A percentile compares a stretch with the other conserved stretches of the same genome.
phyloP scores from a whole-genome alignment of 1,140 invertebrate species.

The Heliothis subflexa region DNA sequence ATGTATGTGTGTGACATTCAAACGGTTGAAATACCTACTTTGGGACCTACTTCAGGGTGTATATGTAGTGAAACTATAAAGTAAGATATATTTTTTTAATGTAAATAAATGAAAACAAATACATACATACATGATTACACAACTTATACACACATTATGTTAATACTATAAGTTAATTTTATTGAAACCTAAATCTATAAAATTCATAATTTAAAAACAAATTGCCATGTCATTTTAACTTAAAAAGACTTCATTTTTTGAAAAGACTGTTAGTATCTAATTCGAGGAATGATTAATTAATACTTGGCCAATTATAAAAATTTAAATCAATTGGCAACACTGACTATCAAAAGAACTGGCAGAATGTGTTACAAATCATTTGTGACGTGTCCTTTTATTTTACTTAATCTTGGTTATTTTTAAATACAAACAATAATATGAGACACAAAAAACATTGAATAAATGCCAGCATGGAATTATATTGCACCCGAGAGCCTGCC shows the following conservation, averaged over 20 bases:
- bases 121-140: constrained; percentile 62
- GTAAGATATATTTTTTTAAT: constrained; percentile 30
- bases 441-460: not conserved
- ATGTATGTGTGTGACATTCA: not conserved
- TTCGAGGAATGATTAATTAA: constrained; percentile 59
- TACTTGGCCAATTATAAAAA: constrained; percentile 52
- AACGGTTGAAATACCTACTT: not conserved
- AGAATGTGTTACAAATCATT: not conserved
- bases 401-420: not conserved
- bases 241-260: constrained; percentile 57
- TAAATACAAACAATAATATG: not conserved
- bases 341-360: not conserved
- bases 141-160: constrained; percentile 53
- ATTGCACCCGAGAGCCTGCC: not conserved
- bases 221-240: constrained; percentile 39
- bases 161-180: constrained; percentile 50
- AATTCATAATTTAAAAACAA: constrained; percentile 59
- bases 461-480: constrained; percentile 15
- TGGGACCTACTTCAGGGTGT: too few species aligned
- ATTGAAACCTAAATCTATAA: constrained; percentile 44
- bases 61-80: constrained; percentile 31
- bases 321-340: constrained; percentile 35
- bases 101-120: constrained; percentile 66
- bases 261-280: constrained; percentile 37
- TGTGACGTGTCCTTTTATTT: not conserved